Percentiles rank a stretch among this genome's conserved stretches.
Evolutionary conservation across 2,797 vertebrate genomes (phyloP).

Genomic region (Dendrocincla tyrannina): DNA sequence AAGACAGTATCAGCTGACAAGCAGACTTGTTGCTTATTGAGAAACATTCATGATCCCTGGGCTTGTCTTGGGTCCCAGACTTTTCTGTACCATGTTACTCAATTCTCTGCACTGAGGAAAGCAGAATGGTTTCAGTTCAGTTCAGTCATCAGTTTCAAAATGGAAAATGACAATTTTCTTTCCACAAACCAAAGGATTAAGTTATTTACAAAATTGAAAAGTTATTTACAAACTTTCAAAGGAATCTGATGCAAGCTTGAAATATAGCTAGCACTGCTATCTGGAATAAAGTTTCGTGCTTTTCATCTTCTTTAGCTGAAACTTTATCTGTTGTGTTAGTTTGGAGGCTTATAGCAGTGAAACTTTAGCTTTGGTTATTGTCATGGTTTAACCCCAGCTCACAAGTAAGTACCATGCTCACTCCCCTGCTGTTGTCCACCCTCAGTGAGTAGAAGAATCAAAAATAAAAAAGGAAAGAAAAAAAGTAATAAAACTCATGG

Average conservation of each 20-base stretch:
- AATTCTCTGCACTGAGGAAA: not conserved
- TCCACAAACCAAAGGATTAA: not conserved
- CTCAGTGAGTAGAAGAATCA: not conserved
- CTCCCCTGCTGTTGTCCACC: too few species aligned
- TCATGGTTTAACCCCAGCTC: not conserved
- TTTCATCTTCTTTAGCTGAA: not conserved
- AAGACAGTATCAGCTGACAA: not conserved
- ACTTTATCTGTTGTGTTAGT: not conserved
- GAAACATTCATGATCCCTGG: not conserved
- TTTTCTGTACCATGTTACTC: not conserved
- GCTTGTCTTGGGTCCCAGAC: not conserved
- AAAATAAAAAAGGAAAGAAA: not conserved
- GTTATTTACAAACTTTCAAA: too few species aligned
- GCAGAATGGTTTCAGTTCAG: not conserved
- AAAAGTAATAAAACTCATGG: not conserved
- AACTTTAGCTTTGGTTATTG: not conserved
- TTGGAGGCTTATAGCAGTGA: not conserved
- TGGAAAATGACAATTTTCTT: not conserved
- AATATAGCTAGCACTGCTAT: not conserved
- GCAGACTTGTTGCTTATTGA: not conserved
- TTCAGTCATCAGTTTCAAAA: not conserved
- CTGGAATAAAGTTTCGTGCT: not conserved
- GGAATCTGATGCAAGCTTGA: not conserved
- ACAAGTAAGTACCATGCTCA: not conserved
- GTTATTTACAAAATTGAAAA: not conserved